A percentile compares a stretch with the other conserved stretches of the same genome.
Evolutionary conservation across 2,888 invertebrate genomes (phyloP).

Genomic region (Dioctria rufipes): DNA sequence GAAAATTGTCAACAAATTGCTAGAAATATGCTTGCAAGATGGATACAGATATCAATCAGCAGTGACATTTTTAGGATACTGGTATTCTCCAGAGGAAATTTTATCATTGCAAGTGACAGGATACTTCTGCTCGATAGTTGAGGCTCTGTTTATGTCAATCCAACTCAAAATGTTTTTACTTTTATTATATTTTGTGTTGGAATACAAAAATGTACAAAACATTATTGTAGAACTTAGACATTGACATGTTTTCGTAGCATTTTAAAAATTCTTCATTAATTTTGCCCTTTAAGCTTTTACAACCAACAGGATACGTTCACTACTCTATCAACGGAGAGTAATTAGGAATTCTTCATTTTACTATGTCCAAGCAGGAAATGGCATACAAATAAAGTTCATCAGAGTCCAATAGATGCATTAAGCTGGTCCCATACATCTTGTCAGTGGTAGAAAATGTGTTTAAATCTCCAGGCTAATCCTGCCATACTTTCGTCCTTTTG

Average conservation of each 20-base stretch:
- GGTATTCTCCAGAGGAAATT: not conserved
- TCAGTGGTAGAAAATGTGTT: slow-evolving; percentile 11
- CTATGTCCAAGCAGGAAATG: slow-evolving; percentile 36
- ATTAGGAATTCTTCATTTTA: slow-evolving; percentile 18
- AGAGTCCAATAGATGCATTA: not conserved
- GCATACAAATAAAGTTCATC: not conserved
- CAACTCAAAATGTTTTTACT: not conserved
- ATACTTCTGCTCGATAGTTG: slow-evolving; percentile 5
- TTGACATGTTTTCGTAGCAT: too few species aligned
- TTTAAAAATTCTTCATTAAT: too few species aligned
- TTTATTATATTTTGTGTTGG: not conserved
- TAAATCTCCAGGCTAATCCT: slow-evolving; percentile 42
- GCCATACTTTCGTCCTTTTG: slow-evolving; percentile 49
- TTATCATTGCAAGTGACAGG: not conserved
- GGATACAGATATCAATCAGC: slow-evolving; percentile 4
- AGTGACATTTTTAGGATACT: not conserved
- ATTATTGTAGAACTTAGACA: too few species aligned
- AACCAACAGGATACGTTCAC: not conserved
- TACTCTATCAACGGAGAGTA: not conserved
- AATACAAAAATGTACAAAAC: not conserved
- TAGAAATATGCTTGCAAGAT: slow-evolving; percentile 2
- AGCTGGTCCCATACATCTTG: not conserved
- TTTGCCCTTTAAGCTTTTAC: too few species aligned
- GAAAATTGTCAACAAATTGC: not conserved
- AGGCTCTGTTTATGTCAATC: not conserved